Evolutionary conservation across 2,888 invertebrate species (phyloP), one percentile per base, ranked within the genome.

Genomic region (Luperina nickerlii): DNA sequence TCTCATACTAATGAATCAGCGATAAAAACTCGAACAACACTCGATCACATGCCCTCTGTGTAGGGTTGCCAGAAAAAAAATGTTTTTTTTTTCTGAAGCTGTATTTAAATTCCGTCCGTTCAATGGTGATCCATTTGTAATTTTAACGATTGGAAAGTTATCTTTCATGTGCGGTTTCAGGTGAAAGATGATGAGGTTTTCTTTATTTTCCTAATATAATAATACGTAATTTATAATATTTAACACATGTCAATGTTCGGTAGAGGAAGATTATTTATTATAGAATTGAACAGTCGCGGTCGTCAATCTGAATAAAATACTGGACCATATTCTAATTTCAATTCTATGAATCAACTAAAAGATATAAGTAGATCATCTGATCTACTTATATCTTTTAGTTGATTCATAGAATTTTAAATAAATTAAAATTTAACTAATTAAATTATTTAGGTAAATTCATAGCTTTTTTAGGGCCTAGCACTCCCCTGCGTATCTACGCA

Each of bases 1-100:
- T 95, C 94, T 95, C 94, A 94, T 95, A 95, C 95, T 96, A 96
- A 96, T 96, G 96, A 96, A 96, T 96, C 96, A 95, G 93, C 94
- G 95, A 96, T 96, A 96, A 96, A 96, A 96, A 96, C 95, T 92
- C 94, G 94, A 94, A 95, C 94, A 94, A 94, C 95, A 94, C 96
- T 96, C 95, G 94, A 96, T 96, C 96, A 95, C 93, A 94, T 93
- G 92, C 93, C 90, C 92, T 91, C 88, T 82, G 85, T 78, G 67
- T 86, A 96, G 96, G 96, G 96, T 84, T 96, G 95, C 76, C 74
- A 83, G 77, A 75, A 62, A 66, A 84, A n/a, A 65, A 24, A 20
- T 2, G 0, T 9, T 27, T 42, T 48, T 6, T 45, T 27, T 38
- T 69, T 74, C 7, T 62, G 13, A 15, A 13, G 18, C 8, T 60